Evolutionary conservation across 2,797 vertebrate genomes (phyloP), one percentile per base, ranked within the genome.

Genomic region (Corythornis leucogaster): DNA sequence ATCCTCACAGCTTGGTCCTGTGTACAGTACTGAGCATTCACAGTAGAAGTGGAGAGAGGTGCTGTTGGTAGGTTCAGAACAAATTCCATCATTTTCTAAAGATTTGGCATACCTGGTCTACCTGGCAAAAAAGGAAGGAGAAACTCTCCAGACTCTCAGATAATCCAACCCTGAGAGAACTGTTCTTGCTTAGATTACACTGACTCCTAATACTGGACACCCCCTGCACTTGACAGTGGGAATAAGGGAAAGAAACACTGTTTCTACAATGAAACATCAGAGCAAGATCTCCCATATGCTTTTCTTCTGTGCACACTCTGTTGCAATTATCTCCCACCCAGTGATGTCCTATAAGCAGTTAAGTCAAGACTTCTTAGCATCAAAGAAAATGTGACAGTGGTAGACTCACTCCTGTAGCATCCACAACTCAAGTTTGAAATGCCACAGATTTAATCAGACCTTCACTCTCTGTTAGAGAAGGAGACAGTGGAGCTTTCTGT

Each of bases 31-130:
- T 16, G 94, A 78, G 74, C 97, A 97, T 40, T 63, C 30, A 55
- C 97, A 97, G 31, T 5, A 15, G 64, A 87, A 87, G 19, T 2
- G 4, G 9, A 7, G 11, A 8, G 87, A 68, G 21, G 35, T 71
- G 59, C 14, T 11, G 6, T 75, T 81, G 40, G 43, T 48, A 46
- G 11, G 46, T 83, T 95, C 96, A 58, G 48, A 78, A 70, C 97
- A 97, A 80, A 86, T 48, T 11, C 96, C 97, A 24, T 94, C 96
- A 40, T 97, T 97, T 87, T n/a, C 38, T 97, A 97, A 38, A 97
- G 95, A 20, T 84, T 85, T 59, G 95, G 92, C 66, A 97, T 94
- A 67, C 97, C 97, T 8, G 96, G 96, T n/a, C 96, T 94, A 45
- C 75, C 97, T 97, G 53, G 55, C 45, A 45, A 70, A n/a, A 55